phyloP scores from a whole-genome alignment of 2,797 vertebrate species.

The Martes flavigula region DNA sequence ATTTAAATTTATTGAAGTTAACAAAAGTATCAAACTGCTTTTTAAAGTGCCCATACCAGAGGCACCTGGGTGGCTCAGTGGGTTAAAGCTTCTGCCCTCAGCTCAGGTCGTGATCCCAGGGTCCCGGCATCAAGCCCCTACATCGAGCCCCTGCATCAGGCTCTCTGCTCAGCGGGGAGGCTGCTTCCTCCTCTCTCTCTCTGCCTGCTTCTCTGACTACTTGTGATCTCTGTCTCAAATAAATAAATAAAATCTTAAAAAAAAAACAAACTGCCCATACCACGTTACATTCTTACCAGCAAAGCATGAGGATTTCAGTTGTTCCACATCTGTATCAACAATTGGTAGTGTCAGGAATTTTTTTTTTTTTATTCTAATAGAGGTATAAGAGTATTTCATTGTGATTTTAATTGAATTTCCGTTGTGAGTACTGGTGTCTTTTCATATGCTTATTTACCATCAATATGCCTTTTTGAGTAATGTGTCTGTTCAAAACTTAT shows the following conservation, averaged over 20 bases:
- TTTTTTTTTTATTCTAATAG: background rate
- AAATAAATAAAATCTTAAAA: too few species aligned
- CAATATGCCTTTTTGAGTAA: background rate
- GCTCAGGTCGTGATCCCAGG: too few species aligned
- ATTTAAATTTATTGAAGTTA: background rate
- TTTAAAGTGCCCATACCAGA: background rate
- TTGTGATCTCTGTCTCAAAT: too few species aligned
- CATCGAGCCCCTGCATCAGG: accelerated
- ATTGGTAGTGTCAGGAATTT: background rate
- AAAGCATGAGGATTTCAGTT: background rate
- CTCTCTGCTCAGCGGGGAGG: too few species aligned
- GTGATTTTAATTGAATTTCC: background rate
- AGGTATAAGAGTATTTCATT: background rate
- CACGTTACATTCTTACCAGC: background rate
- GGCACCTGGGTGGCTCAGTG: too few species aligned
- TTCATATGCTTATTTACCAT: background rate
- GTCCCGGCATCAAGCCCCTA: too few species aligned
- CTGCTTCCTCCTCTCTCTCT: too few species aligned
- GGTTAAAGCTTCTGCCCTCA: too few species aligned
- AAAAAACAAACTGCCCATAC: background rate
- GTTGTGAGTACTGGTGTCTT: background rate
- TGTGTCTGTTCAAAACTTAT: background rate
- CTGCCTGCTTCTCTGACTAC: too few species aligned
- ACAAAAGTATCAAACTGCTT: background rate
- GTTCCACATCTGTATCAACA: background rate